Base-by-base conservation (phyloP, 2,888 invertebrate species). In the Patella depressa region DNA sequence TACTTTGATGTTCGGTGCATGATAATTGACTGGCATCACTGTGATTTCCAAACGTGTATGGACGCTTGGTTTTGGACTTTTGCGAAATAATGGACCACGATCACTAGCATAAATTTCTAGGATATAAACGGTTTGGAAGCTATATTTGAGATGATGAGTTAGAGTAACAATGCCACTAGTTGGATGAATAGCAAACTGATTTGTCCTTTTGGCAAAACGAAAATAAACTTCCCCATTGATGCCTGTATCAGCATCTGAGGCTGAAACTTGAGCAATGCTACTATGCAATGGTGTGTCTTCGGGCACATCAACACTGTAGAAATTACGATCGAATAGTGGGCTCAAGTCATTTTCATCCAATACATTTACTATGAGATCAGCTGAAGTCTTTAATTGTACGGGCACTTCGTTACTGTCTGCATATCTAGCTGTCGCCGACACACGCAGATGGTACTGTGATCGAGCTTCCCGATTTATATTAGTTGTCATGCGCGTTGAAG, bases 151-250 rank as follows among this genome's bases (percentile, higher is more conserved):
- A 19, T 95, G 95, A 83, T 96, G 94, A 70, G 97, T 96, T 24
- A 97, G 93, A 19, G 95, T 95, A 79, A 98, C 94, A 53, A 96
- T 94, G 14, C 98, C 98, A 72, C 96, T 96, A 76, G 97, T 96
- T 2, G 98, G 97, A 92, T 99, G 97, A 78, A 99, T 95, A 57
- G 97, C 95, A 91, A 98, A 99, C 19, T 83, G 80, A 7, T 88
- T 86, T 71, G 95, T 96, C 79, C 94, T 94, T 85, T 96, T 95
- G 74, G 94, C 93, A 88, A 99, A 95, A 91, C 97, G 97, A 93
- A 98, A 99, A 93, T 98, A 98, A 86, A 99, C 96, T 93, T 98
- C 97, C 0, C 98, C 98, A 92, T 99, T 99, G 86, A 97, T 93
- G 3, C 98, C 99, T 57, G 96, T 93, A 92, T 99, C 99, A 4